Percentiles rank a stretch among this genome's conserved stretches.
Evolutionary conservation across 2,888 invertebrate genomes (phyloP).

Genomic region (Phortica magna): DNA sequence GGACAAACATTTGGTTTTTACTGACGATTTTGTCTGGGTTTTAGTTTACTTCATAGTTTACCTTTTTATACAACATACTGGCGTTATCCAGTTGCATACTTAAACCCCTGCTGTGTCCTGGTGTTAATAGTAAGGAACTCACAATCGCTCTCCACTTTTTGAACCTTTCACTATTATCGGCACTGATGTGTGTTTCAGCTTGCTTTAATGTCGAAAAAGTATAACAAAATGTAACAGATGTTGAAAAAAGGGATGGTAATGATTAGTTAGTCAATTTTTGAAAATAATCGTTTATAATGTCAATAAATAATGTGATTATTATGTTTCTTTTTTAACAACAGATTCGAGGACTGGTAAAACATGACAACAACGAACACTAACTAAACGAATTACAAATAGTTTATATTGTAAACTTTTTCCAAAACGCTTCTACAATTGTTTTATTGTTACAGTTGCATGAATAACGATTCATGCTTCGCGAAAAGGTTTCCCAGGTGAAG

Average conservation of each 20-base stretch:
- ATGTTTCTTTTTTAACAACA: conserved; percentile 25
- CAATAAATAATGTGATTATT: conserved; percentile 74
- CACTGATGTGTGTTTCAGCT: neutral
- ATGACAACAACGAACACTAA: neutral
- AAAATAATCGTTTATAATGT: conserved; percentile 73
- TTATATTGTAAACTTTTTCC: too few relatives aligned
- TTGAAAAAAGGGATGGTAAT: conserved; percentile 72
- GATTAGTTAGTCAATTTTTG: conserved; percentile 44
- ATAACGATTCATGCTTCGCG: too few relatives aligned
- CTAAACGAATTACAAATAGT: too few relatives aligned
- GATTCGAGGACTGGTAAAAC: conserved; percentile 24
- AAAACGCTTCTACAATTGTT: too few relatives aligned
- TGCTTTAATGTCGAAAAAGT: conserved; percentile 24
- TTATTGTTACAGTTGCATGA: too few relatives aligned
- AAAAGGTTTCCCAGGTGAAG: too few relatives aligned
- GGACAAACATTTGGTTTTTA: neutral
- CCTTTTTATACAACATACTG: conserved; percentile 8
- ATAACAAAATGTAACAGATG: conserved; percentile 71
- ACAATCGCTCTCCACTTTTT: neutral
- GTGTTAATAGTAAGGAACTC: neutral
- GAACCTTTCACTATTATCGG: neutral
- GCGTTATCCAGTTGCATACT: conserved; percentile 59
- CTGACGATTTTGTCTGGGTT: neutral
- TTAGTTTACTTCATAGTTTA: conserved; percentile 14
- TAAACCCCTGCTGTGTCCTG: conserved; percentile 40